Conservation (phyloP, 2,797 vertebrate genomes). For the Cirrhinus mrigala region DNA sequence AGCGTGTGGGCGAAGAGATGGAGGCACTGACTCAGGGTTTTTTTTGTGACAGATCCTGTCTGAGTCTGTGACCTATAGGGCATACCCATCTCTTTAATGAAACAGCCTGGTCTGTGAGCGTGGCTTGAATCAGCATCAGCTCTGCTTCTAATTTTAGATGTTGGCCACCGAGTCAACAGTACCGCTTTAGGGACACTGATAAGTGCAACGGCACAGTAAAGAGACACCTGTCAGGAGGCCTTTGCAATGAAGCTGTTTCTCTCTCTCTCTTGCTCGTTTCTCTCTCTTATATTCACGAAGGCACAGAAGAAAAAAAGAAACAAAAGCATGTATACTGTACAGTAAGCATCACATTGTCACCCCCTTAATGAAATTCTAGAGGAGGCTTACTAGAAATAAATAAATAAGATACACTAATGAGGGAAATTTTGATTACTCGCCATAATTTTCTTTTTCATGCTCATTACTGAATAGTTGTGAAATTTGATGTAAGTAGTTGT, state of each 20-base stretch:
- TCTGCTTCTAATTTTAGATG: conserved; percentile 53
- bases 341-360: neutral
- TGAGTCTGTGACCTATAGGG: conserved; percentile 50
- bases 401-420: neutral
- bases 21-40: conserved; percentile 19
- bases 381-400: neutral
- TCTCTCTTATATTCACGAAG: neutral
- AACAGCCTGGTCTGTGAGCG: conserved; percentile 35
- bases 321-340: neutral
- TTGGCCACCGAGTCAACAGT: conserved; percentile 33
- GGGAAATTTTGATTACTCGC: neutral
- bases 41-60: conserved; percentile 27
- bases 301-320: neutral
- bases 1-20: neutral
- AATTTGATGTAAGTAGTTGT: conserved; percentile 53
- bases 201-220: conserved; percentile 24
- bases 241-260: neutral
- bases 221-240: conserved; percentile 40
- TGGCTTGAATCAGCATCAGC: conserved; percentile 48
- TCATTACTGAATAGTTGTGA: conserved; percentile 50
- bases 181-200: conserved; percentile 40
- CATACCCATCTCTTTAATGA: conserved; percentile 58
- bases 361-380: neutral
- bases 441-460: conserved; percentile 32
- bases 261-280: neutral